Evolutionary conservation across 2,113 vertebrate genomes (phyloP).

Genomic region (Platichthys stellatus): DNA sequence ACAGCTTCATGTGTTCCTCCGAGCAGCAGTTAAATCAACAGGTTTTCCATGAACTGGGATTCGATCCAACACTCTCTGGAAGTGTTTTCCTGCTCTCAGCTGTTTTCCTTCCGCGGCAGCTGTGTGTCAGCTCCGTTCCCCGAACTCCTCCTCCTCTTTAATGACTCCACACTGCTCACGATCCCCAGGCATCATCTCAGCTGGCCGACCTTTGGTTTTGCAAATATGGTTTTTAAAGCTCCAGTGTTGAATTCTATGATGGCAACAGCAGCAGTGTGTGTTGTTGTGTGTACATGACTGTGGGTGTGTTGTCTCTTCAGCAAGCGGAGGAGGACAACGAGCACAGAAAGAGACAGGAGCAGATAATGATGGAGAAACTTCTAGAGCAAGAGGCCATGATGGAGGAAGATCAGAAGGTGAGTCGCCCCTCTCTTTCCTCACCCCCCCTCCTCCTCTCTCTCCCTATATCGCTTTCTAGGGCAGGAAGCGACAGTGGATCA

Average conservation of each 20-base stretch:
- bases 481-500: too few relatives aligned
- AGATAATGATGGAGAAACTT: slow-evolving; percentile 93
- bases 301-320: slow-evolving; percentile 69
- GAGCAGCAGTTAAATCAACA: not conserved
- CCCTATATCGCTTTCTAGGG: too few relatives aligned
- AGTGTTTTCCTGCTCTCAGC: not conserved
- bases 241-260: not conserved
- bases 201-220: not conserved
- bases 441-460: not conserved
- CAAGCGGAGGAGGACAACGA: slow-evolving; percentile 96
- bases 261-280: not conserved
- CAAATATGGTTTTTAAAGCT: not conserved
- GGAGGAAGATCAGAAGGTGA: slow-evolving; percentile 92
- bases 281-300: not conserved
- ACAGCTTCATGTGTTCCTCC: too few relatives aligned
- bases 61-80: not conserved
- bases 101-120: slow-evolving; percentile 1
- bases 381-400: slow-evolving; percentile 93
- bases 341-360: slow-evolving; percentile 91
- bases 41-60: not conserved
- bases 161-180: not conserved
- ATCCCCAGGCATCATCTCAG: not conserved
- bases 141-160: not conserved
- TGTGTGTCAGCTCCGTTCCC: not conserved
- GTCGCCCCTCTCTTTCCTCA: not conserved